phyloP scores from a whole-genome alignment of 2,113 vertebrate genomes.

The Xenotilapia leptura region DNA sequence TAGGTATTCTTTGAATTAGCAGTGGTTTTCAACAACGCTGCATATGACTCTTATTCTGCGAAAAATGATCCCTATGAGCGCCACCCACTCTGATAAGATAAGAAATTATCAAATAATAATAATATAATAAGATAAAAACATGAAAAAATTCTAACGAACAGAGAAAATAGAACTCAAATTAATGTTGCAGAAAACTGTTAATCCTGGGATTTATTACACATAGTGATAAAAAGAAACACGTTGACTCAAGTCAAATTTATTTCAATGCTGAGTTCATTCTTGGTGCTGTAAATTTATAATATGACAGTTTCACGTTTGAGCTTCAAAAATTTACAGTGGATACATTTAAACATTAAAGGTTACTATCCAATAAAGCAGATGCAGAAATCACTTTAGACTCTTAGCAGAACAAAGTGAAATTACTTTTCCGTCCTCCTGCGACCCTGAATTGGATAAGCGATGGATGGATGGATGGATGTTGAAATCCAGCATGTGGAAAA shows the following conservation, averaged over 20 bases:
- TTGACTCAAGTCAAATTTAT: rapidly evolving
- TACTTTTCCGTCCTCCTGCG: background rate
- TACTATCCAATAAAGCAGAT: background rate
- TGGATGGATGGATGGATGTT: background rate
- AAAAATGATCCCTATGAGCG: background rate
- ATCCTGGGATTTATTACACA: background rate
- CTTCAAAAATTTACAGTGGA: rapidly evolving
- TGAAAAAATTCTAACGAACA: rapidly evolving
- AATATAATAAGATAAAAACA: background rate
- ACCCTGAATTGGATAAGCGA: background rate
- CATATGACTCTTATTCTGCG: background rate
- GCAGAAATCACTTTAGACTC: background rate
- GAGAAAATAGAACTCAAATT: background rate
- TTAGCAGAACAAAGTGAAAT: background rate
- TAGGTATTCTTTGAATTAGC: background rate
- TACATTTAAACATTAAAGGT: rapidly evolving
- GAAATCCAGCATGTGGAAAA: background rate
- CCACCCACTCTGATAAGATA: background rate
- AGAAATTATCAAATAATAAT: background rate
- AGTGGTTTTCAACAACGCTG: background rate
- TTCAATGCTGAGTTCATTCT: background rate
- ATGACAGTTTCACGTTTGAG: background rate
- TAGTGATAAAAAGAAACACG: background rate
- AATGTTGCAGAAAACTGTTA: background rate
- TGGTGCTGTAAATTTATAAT: background rate